phyloP scores from a whole-genome alignment of 2,113 vertebrate genomes.

The Albula goreensis region DNA sequence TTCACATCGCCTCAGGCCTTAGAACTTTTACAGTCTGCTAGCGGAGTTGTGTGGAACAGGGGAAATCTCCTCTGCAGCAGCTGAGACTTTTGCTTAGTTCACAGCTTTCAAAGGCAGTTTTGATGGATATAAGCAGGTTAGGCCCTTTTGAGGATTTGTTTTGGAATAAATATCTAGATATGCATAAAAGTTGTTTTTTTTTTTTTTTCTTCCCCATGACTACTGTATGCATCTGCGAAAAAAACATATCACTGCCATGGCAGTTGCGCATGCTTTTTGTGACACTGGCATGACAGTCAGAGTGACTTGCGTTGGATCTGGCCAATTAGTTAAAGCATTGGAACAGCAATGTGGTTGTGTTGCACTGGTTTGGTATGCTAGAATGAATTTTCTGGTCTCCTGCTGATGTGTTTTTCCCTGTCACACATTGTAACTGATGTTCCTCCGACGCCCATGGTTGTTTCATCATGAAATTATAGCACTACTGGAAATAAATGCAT shows the following conservation, averaged over 20 bases:
- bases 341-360: conserved; percentile 2
- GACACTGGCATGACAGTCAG: too few species aligned
- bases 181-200: not conserved
- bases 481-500: conserved; percentile 14
- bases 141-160: not conserved
- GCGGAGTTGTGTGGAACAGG: too few species aligned
- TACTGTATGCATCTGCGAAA: too few species aligned
- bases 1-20: too few species aligned
- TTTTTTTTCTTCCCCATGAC: too few species aligned
- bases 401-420: not conserved
- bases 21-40: too few species aligned
- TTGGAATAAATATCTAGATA: not conserved
- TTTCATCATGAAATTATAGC: not conserved
- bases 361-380: not conserved
- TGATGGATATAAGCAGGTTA: not conserved
- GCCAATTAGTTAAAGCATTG: not conserved
- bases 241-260: too few species aligned
- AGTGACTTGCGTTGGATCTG: not conserved
- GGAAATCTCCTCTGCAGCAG: too few species aligned
- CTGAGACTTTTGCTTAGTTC: not conserved
- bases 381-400: not conserved
- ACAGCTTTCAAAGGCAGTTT: not conserved
- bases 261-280: too few species aligned
- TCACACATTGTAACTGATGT: conserved; percentile 13
- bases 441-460: not conserved